phyloP scores from a whole-genome alignment of 2,113 vertebrate genomes.

The Anser cygnoides region DNA sequence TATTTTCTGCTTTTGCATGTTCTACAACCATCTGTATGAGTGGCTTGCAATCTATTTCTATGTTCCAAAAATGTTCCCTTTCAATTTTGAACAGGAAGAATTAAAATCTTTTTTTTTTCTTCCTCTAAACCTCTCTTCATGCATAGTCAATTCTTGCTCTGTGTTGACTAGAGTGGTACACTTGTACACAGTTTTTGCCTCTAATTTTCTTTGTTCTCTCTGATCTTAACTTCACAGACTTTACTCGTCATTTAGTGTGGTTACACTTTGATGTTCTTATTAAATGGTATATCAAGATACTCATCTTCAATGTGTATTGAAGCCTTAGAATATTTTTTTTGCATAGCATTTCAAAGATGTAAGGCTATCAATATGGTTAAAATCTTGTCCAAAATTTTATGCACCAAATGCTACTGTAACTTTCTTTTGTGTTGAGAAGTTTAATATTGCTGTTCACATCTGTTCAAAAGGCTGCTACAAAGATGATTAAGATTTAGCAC shows the following conservation, averaged over 20 bases:
- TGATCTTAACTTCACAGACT: constrained; percentile 22
- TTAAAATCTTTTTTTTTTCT: constrained; percentile 13
- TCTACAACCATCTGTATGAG: constrained; percentile 35
- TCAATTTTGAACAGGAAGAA: constrained; percentile 20
- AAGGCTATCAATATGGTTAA: background rate
- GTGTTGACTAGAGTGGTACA: background rate
- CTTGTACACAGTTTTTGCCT: constrained; percentile 7
- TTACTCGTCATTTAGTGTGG: background rate
- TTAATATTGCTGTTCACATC: background rate
- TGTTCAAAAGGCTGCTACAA: background rate
- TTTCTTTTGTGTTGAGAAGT: background rate
- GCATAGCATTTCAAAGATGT: background rate
- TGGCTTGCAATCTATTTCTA: constrained; percentile 5
- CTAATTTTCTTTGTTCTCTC: constrained; percentile 12
- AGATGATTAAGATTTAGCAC: background rate
- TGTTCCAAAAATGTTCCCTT: constrained; percentile 3
- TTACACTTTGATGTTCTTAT: constrained; percentile 31
- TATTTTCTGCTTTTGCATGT: constrained; percentile 32
- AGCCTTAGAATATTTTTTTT: constrained; percentile 54
- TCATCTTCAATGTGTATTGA: constrained; percentile 22
- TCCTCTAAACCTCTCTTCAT: background rate
- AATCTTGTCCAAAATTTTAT: constrained; percentile 9
- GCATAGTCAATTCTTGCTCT: constrained; percentile 7
- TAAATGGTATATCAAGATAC: constrained; percentile 4
- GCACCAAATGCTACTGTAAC: background rate